phyloP scores from a whole-genome alignment of 2,113 vertebrate genomes.

The Podarcis raffonei region DNA sequence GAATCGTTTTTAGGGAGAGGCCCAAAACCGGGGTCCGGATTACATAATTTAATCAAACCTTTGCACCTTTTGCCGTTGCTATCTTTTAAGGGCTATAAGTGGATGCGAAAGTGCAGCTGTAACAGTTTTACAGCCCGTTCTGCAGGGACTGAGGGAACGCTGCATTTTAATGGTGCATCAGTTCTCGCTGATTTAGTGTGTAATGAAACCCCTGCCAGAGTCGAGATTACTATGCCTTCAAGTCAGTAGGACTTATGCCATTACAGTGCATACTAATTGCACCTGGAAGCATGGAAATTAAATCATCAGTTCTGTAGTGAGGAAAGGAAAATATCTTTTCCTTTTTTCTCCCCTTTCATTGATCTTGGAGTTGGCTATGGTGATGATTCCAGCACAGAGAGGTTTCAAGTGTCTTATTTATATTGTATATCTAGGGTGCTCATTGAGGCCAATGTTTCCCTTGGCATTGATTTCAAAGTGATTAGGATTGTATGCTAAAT shows the following conservation, averaged over 20 bases:
- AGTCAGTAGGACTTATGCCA: slow-evolving; percentile 33
- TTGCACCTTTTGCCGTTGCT: slow-evolving; percentile 41
- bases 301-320: neutral
- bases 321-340: neutral
- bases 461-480: slow-evolving; percentile 3
- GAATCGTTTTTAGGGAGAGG: slow-evolving; percentile 26
- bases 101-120: slow-evolving; percentile 52
- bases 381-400: neutral
- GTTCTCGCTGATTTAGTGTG: slow-evolving; percentile 30
- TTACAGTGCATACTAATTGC: slow-evolving; percentile 4
- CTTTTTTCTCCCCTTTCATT: slow-evolving; percentile 14
- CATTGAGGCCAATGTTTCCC: neutral
- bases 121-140: slow-evolving; percentile 56
- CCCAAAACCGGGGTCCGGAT: neutral
- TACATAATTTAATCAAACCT: slow-evolving; percentile 47
- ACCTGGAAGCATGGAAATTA: slow-evolving; percentile 12
- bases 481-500: neutral
- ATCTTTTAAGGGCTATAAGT: slow-evolving; percentile 43
- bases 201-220: slow-evolving; percentile 11
- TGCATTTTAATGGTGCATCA: slow-evolving; percentile 31
- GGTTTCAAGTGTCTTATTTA: neutral
- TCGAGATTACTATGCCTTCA: slow-evolving; percentile 33
- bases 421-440: neutral
- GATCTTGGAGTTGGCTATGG: neutral
- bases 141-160: slow-evolving; percentile 47